Percentiles rank a stretch among this genome's conserved stretches.
Evolutionary conservation across 2,888 invertebrate species (phyloP).

Genomic region (Ctena decussata): DNA sequence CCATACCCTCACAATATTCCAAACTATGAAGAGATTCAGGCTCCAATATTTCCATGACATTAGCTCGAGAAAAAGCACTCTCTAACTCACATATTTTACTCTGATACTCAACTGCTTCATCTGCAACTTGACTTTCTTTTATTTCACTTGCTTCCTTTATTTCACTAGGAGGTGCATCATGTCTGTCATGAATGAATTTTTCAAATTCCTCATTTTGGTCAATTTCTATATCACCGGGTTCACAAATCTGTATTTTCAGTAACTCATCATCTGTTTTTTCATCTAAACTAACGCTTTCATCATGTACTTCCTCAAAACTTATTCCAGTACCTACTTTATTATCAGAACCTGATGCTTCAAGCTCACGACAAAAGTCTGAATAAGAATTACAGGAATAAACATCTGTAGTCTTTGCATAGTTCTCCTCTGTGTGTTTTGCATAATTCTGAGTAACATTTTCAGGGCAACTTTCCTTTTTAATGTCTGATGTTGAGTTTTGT

Average conservation of each 20-base stretch:
- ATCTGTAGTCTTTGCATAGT: not conserved
- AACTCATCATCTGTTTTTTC: not conserved
- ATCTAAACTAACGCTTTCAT: not conserved
- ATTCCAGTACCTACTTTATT: not conserved
- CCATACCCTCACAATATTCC: conserved; percentile 9
- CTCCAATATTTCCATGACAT: not conserved
- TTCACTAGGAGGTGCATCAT: no score
- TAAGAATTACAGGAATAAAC: not conserved
- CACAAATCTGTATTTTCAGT: not conserved
- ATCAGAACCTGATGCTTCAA: not conserved
- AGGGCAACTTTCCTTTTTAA: not conserved
- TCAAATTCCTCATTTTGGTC: not conserved
- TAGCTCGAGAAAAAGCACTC: not conserved
- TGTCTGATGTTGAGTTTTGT: not conserved
- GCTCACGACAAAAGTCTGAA: conserved; percentile 2
- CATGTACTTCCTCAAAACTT: not conserved
- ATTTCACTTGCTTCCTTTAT: not conserved
- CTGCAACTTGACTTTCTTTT: not conserved
- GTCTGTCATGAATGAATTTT: not conserved
- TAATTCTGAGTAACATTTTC: not conserved
- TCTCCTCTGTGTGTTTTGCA: not conserved
- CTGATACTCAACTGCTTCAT: not conserved
- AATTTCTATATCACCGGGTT: not conserved
- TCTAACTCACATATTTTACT: not conserved
- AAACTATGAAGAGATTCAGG: not conserved